Conservation (phyloP, 2,888 invertebrate genomes). For the Caenorhabditis plicata region DNA sequence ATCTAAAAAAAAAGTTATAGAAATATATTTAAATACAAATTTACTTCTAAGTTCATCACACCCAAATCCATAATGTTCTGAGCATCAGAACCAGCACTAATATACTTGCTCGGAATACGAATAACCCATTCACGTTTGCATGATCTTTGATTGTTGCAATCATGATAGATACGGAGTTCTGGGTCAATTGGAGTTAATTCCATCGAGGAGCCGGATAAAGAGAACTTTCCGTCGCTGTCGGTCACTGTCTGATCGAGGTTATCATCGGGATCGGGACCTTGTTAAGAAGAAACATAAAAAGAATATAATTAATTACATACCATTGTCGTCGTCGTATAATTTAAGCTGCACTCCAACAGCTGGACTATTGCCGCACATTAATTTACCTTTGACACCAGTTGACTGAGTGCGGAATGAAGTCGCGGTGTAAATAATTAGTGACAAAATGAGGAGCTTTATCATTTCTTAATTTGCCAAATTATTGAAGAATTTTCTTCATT, state of each 20-base stretch:
- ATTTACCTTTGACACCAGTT: constrained; percentile 53
- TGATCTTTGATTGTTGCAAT: constrained; percentile 57
- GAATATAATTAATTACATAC: constrained; percentile 15
- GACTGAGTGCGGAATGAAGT: constrained; percentile 46
- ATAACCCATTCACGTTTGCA: constrained; percentile 64
- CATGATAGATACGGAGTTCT: constrained; percentile 60
- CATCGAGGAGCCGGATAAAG: constrained; percentile 54
- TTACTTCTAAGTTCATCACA: constrained; percentile 56
- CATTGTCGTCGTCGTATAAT: constrained; percentile 60
- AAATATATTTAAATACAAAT: neutral
- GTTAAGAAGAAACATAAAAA: neutral
- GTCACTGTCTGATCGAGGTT: constrained; percentile 41
- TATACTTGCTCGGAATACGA: constrained; percentile 61
- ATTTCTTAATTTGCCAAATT: constrained; percentile 4
- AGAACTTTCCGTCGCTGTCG: constrained; percentile 50
- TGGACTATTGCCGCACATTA: constrained; percentile 55
- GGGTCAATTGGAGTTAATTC: constrained; percentile 64
- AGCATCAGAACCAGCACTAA: constrained; percentile 41
- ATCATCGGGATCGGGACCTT: constrained; percentile 55
- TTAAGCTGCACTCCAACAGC: constrained; percentile 52
- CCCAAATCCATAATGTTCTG: constrained; percentile 48
- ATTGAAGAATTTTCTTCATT: too few relatives aligned
- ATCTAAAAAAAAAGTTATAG: constrained; percentile 21
- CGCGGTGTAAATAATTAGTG: neutral
- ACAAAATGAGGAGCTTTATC: constrained; percentile 1